Percentiles rank a stretch among this genome's conserved stretches.
Evolutionary conservation across 2,797 vertebrate genomes (phyloP).

Genomic region (Lepilemur septentrionalis): DNA sequence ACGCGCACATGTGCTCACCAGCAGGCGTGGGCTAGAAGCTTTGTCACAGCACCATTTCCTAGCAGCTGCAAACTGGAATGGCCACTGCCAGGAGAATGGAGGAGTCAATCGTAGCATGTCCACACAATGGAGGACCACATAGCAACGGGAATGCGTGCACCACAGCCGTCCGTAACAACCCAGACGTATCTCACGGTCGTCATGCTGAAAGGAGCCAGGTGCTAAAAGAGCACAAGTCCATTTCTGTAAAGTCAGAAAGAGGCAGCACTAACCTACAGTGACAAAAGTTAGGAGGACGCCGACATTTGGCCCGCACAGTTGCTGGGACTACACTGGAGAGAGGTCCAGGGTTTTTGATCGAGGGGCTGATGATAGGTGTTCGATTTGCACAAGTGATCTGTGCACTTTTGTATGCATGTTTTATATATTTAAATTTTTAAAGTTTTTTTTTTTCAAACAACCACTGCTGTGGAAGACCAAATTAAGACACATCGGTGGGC

Average conservation of each 20-base stretch:
- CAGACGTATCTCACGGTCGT: rapidly evolving
- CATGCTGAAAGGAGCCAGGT: neutral
- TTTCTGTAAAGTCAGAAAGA: neutral
- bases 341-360: neutral
- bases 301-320: too few species aligned
- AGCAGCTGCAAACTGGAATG: rapidly evolving
- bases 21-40: neutral
- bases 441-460: neutral
- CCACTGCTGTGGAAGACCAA: neutral
- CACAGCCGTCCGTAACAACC: rapidly evolving
- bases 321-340: neutral
- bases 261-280: neutral
- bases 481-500: too few species aligned
- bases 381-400: neutral
- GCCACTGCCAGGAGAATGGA: neutral
- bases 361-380: neutral
- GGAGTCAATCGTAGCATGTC: rapidly evolving
- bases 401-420: too few species aligned
- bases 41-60: rapidly evolving
- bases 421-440: neutral
- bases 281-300: neutral
- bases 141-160: rapidly evolving
- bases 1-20: rapidly evolving
- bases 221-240: neutral
- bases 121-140: rapidly evolving